Base-by-base conservation (phyloP, 2,113 vertebrate genomes). In the Chaetorhynchus papuensis region DNA sequence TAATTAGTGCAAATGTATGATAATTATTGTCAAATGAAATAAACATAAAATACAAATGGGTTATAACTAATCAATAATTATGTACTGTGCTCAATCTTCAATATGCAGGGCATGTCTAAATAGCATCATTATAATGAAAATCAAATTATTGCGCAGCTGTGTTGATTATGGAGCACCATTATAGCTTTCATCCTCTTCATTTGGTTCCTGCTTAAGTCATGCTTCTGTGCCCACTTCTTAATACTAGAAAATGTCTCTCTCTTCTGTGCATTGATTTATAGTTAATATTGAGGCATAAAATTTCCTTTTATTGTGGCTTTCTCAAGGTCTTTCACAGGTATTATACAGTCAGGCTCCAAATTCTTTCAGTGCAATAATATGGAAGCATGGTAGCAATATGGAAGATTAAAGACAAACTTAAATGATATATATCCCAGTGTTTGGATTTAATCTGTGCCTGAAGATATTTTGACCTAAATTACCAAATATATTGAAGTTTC, bases 21-120 rank as follows among this genome's bases (percentile, higher is more conserved):
- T 94, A 95, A 97, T 97, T 89, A 92, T 71, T 82, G 93, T 59
- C 87, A 91, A 49, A 89, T 81, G 75, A 97, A 97, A 92, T 82
- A 93, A 96, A 95, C 61, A 83, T 94, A 97, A 96, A 93, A 52
- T 87, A 96, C 86, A 95, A 97, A 93, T 97, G 91, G 88, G 70
- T 97, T 97, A 87, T 96, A 97, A 86, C 83, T 97, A 96, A 98
- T 98, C 93, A 95, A 97, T 98, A 97, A 93, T 97, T 97, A 95
- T 90, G 91, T 95, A 83, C 83, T 96, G 31, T 88, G 54, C 69
- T 96, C 76, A 81, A 64, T 94, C 87, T 96, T 97, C 94, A 94
- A 59, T 89, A 94, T 96, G 82, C 80, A 85, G 86, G 70, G 56
- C 83, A 94, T 89, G 89, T 90, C 84, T 95, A 96, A 97, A 89